These are phyloP conservation scores for Urocitellus parryii DNA, from an alignment of 2,113 vertebrate genomes.

Conservation along the genomic window DNA sequence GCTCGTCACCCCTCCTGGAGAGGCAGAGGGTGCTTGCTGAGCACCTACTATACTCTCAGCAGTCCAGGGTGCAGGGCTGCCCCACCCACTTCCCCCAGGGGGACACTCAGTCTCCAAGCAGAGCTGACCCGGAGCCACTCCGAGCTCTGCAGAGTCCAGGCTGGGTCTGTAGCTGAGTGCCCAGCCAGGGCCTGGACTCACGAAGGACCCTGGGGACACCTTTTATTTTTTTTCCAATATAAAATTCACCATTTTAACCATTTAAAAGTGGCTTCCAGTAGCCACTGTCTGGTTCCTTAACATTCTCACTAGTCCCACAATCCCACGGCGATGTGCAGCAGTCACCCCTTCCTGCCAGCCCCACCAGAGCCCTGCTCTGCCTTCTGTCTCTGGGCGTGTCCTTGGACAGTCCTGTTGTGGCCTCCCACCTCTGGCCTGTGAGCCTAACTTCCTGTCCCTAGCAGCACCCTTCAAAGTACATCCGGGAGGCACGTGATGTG, in stretches of 20 bases:
- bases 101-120: accelerated
- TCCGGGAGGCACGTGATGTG: accelerated
- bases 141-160: accelerated
- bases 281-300: neutral
- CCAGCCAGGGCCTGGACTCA: neutral
- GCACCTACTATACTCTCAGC: neutral
- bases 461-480: accelerated
- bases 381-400: neutral
- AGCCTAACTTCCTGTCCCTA: neutral
- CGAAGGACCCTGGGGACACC: too few species aligned
- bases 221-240: neutral
- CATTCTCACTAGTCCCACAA: neutral
- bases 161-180: neutral
- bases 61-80: accelerated
- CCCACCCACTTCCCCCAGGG: neutral
- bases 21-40: accelerated
- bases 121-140: accelerated
- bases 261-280: neutral
- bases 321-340: too few species aligned
- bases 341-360: accelerated
- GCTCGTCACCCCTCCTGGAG: neutral
- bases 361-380: accelerated
- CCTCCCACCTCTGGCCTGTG: neutral
- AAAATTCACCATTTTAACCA: neutral
- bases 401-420: neutral